Evolutionary conservation across 2,888 invertebrate species (phyloP).

Genomic region (Agrotis segetum): DNA sequence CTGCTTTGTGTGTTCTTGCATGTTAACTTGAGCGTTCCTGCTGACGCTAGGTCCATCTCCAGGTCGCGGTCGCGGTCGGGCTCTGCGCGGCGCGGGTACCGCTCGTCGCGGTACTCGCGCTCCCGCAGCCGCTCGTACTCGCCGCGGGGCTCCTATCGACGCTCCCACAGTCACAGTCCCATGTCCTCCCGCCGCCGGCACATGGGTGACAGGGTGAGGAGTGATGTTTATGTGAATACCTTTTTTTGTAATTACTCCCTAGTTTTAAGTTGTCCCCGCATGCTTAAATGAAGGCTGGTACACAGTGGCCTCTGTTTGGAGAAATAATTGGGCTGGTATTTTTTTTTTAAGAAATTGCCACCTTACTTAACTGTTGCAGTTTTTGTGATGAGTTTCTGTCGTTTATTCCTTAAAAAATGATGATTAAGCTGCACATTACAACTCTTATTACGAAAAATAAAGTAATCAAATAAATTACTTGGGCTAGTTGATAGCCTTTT

Average conservation of each 20-base stretch:
- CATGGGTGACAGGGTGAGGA: constrained; percentile 93
- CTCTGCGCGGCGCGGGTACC: constrained; percentile 87
- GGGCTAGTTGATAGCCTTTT: not conserved
- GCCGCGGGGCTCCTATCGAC: constrained; percentile 91
- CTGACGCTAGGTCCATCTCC: constrained; percentile 67
- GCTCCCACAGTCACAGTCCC: constrained; percentile 94
- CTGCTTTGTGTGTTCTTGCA: constrained; percentile 52
- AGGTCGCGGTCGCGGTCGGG: constrained; percentile 92
- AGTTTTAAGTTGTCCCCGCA: constrained; percentile 58
- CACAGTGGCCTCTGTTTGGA: constrained; percentile 42
- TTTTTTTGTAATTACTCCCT: constrained; percentile 61
- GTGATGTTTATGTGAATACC: constrained; percentile 70
- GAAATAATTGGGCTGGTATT: too few relatives aligned
- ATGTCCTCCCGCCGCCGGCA: constrained; percentile 96
- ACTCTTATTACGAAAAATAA: too few relatives aligned
- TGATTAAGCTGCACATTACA: too few relatives aligned
- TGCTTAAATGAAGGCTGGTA: constrained; percentile 32
- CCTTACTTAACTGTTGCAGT: too few relatives aligned
- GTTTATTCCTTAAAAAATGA: too few relatives aligned
- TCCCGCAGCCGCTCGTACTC: constrained; percentile 93
- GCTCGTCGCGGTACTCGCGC: constrained; percentile 92
- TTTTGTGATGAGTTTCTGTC: too few relatives aligned
- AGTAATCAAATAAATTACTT: not conserved
- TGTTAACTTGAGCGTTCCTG: constrained; percentile 52
- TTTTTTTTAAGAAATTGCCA: too few relatives aligned